phyloP scores from a whole-genome alignment of 2,888 invertebrate genomes.

The Melanargia galathea region DNA sequence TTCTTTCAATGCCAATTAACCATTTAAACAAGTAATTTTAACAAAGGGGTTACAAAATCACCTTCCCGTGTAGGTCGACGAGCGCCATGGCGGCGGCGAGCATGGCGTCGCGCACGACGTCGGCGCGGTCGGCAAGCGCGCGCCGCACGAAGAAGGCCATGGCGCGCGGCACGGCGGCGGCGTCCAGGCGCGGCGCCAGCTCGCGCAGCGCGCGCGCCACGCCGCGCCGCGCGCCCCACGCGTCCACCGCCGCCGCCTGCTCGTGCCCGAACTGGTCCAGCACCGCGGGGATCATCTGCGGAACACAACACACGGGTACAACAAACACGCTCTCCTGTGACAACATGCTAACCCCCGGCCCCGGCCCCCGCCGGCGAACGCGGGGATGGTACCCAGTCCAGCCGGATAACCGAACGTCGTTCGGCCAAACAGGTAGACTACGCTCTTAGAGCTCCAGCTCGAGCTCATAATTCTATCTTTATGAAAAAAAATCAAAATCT shows the following conservation, averaged over 20 bases:
- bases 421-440: no score
- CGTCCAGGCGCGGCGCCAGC: conserved; percentile 87
- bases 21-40: no score
- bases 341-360: no score
- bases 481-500: no score
- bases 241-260: conserved; percentile 91
- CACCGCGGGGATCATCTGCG: conserved; percentile 89
- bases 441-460: no score
- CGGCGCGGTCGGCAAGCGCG: conserved; percentile 93
- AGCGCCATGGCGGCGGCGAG: conserved; percentile 95
- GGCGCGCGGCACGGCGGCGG: conserved; percentile 85
- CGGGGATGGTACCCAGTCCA: no score
- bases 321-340: no score
- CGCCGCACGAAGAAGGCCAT: conserved; percentile 92
- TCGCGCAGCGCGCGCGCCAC: conserved; percentile 91
- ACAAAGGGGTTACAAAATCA: not conserved
- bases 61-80: conserved; percentile 96
- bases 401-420: no score
- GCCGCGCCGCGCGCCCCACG: conserved; percentile 95
- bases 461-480: no score
- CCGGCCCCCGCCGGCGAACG: no score
- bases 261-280: conserved; percentile 96
- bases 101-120: conserved; percentile 93
- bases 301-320: no score
- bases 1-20: no score